phyloP scores from a whole-genome alignment of 2,888 invertebrate species.

The Cerastis rubricosa region DNA sequence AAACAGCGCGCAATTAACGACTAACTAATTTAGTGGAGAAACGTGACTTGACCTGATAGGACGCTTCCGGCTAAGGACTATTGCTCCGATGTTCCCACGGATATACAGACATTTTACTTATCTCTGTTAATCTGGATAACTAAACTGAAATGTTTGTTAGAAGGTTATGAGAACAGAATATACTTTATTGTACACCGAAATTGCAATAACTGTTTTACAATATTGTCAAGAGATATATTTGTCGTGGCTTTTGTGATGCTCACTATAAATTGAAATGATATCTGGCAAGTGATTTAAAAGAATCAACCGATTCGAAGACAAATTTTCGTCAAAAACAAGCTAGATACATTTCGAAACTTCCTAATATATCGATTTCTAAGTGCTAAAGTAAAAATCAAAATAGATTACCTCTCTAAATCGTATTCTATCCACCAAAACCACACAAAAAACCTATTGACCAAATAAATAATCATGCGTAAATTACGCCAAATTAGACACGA shows the following conservation, averaged over 20 bases:
- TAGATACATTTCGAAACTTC: too few species aligned
- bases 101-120: conserved; percentile 55
- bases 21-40: conserved; percentile 57
- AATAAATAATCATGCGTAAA: conserved; percentile 32
- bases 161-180: neutral
- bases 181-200: too few species aligned
- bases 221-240: neutral
- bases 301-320: neutral
- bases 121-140: conserved; percentile 35
- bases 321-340: neutral
- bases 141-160: conserved; percentile 15
- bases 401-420: too few species aligned
- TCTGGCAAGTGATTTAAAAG: neutral
- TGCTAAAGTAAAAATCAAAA: neutral
- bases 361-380: neutral
- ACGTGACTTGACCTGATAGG: conserved; percentile 65
- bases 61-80: conserved; percentile 31
- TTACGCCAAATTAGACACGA: conserved; percentile 27
- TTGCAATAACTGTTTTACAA: too few species aligned
- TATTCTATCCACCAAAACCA: neutral
- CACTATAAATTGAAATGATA: neutral
- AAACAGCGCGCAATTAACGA: conserved; percentile 53
- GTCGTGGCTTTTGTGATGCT: neutral
- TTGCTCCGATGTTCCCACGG: conserved; percentile 33
- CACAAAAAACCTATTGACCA: conserved; percentile 9